Base-by-base conservation (phyloP, 2,888 invertebrate genomes). In the Caenorhabditis sp. region DNA sequence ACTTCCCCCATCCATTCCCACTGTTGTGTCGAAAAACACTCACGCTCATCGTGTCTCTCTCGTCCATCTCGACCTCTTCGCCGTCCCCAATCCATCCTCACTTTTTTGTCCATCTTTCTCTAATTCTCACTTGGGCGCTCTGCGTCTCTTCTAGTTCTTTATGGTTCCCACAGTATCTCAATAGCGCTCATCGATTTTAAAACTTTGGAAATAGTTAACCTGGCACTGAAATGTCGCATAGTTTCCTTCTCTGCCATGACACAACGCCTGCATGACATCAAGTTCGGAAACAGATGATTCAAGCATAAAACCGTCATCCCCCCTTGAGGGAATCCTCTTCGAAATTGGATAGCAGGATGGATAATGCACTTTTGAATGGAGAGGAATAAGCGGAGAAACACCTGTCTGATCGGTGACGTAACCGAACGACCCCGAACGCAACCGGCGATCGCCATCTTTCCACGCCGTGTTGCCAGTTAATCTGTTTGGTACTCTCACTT, bases 1-100 rank as follows among this genome's bases (percentile, higher is more conserved):
- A 20, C 24, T 28, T 44, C 15, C 55, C 5, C 47, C 58, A 58
- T n/a, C 53, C 26, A 56, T 37, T 56, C 9, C 56, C 56, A 20
- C 35, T 24, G 65, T 65, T 65, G 56, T 61, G 70, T 32, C 60
- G 26, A 58, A 70, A 71, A 71, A 62, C 55, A 55, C 62, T 47
- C 70, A 61, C 68, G 15, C 22, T 18, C 20, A n/a, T 18, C 22
- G 13, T 15, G 37, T 22, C n/a, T 28, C 60, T 32, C 20, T 60
- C 51, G 32, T 28, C n/a, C 18, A 44, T 58, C 69, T 32, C 11
- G 18, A 8, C 28, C 24, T 40, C 37, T 1, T 40, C 58, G n/a
- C 9, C 15, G 15, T 71, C 24, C 20, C 22, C 53, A 8, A 53
- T 51, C 20, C 61, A 18, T 51, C 67, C 13, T 26, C 20, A 47